Evolutionary conservation across 2,113 vertebrate genomes (phyloP).

Genomic region (Desmodus rotundus): DNA sequence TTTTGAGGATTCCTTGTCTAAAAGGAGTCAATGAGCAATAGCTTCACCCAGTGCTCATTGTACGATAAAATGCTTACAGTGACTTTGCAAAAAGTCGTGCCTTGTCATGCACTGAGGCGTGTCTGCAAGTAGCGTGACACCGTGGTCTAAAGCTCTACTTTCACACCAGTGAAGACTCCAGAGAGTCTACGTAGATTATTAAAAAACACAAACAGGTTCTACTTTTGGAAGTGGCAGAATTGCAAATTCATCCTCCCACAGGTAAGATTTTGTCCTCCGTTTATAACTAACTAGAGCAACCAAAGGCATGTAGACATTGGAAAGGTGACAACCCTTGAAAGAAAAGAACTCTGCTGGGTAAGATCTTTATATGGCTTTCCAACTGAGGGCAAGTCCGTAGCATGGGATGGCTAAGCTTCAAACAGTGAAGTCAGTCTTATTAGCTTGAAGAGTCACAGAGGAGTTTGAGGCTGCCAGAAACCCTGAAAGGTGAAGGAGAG

Average conservation of each 20-base stretch:
- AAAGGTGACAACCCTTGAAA: background rate
- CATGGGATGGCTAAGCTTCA: background rate
- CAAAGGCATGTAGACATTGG: background rate
- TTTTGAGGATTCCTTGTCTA: background rate
- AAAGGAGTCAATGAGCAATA: background rate
- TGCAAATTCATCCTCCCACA: background rate
- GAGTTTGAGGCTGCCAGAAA: background rate
- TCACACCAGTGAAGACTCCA: background rate
- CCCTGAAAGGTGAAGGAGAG: background rate
- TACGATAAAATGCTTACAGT: background rate
- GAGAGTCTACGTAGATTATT: background rate
- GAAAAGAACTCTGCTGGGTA: background rate
- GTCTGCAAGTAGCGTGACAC: background rate
- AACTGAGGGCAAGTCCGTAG: background rate
- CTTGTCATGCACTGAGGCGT: background rate
- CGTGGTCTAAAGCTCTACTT: background rate
- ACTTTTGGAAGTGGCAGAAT: background rate
- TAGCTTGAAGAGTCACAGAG: background rate
- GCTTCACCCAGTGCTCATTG: background rate
- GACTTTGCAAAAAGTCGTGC: background rate
- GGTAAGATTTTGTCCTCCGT: background rate
- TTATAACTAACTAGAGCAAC: background rate
- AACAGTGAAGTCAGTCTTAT: background rate
- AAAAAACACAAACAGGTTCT: background rate
- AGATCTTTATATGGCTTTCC: background rate